Evolutionary conservation across 2,797 vertebrate genomes (phyloP).

Genomic region (Pseudomugil gertrudae): DNA sequence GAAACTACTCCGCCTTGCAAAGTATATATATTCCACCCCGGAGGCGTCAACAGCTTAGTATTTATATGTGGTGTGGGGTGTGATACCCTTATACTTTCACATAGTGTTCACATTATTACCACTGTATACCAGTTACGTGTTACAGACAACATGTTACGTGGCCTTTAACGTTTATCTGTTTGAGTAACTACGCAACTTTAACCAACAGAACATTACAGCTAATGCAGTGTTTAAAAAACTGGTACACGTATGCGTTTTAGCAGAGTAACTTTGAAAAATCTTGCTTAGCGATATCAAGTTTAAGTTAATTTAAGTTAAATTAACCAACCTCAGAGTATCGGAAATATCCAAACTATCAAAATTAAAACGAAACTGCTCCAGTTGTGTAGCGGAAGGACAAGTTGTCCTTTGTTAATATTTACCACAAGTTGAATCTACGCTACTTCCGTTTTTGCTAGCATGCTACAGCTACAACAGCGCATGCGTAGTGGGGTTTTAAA

Average conservation of each 20-base stretch:
- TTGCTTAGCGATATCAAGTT: not conserved
- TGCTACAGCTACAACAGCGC: too few relatives aligned
- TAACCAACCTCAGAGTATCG: constrained; percentile 37
- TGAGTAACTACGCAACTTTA: constrained; percentile 27
- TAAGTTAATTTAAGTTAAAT: not conserved
- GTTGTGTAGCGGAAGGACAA: constrained; percentile 6
- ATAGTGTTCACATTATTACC: not conserved
- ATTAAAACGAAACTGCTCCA: constrained; percentile 6
- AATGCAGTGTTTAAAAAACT: not conserved
- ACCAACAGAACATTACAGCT: constrained; percentile 1
- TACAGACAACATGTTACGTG: not conserved
- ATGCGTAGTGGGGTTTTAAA: constrained; percentile 32
- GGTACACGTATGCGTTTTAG: not conserved
- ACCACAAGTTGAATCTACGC: not conserved
- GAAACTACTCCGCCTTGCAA: too few relatives aligned
- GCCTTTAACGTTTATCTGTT: not conserved
- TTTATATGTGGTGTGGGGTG: too few relatives aligned
- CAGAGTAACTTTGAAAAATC: constrained; percentile 6
- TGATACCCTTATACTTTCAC: not conserved
- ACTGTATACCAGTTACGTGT: not conserved
- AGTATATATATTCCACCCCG: too few relatives aligned
- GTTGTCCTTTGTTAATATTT: constrained; percentile 33
- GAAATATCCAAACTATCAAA: not conserved
- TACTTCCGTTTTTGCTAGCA: too few relatives aligned
- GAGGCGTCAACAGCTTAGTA: too few relatives aligned